Evolutionary conservation across 2,888 invertebrate genomes (phyloP).

Genomic region (Agriopis leucophaearia): DNA sequence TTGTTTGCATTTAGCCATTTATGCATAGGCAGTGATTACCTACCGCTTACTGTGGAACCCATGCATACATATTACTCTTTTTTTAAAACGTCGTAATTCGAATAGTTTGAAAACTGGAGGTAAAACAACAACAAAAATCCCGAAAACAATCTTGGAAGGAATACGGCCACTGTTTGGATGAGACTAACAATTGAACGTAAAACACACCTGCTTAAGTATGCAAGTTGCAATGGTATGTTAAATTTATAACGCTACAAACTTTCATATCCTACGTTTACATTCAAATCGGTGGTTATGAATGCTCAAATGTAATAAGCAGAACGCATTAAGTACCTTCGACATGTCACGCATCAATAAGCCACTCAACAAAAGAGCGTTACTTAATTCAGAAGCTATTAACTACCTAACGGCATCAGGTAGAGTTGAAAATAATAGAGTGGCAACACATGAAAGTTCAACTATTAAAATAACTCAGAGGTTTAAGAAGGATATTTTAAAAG

Average conservation of each 20-base stretch:
- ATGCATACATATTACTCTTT: too few relatives aligned
- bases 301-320: constrained; percentile 35
- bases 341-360: constrained; percentile 39
- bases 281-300: constrained; percentile 41
- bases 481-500: constrained; percentile 59
- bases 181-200: constrained; percentile 56
- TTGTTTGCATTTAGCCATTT: too few relatives aligned
- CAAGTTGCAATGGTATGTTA: constrained; percentile 43
- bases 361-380: constrained; percentile 34
- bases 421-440: constrained; percentile 43
- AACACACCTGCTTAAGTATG: constrained; percentile 49
- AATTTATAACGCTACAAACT: constrained; percentile 47
- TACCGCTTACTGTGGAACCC: too few relatives aligned
- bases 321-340: constrained; percentile 33
- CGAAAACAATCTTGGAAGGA: too few relatives aligned
- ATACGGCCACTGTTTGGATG: too few relatives aligned
- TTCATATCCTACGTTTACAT: constrained; percentile 47
- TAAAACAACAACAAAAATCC: too few relatives aligned
- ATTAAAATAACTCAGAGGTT: constrained; percentile 45
- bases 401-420: constrained; percentile 32
- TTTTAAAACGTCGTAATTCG: too few relatives aligned
- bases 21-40: too few relatives aligned
- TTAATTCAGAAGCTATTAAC: constrained; percentile 34
- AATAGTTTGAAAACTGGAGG: too few relatives aligned
- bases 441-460: constrained; percentile 41